Conservation (phyloP, 23 tunicate genomes). For the Ascidia mentula region DNA sequence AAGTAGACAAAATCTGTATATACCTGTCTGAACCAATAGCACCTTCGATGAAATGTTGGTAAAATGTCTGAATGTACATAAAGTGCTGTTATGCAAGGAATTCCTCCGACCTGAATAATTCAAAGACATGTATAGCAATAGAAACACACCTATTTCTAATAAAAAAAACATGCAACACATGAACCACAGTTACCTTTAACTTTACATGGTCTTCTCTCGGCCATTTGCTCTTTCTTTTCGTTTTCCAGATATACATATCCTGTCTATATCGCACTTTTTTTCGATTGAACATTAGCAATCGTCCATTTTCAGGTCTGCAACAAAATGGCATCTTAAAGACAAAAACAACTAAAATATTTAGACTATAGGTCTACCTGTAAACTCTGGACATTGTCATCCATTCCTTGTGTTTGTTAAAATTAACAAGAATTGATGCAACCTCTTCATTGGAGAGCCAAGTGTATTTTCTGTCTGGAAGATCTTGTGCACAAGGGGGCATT, state of each 20-base stretch:
- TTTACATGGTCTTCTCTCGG: conserved; percentile 56
- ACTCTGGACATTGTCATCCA: conserved; percentile 48
- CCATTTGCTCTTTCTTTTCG: conserved; percentile 55
- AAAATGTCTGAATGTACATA: conserved; percentile 65
- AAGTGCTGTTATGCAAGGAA: conserved; percentile 57
- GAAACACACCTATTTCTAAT: background rate
- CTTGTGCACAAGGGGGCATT: conserved; percentile 21
- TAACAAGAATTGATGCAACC: conserved; percentile 42
- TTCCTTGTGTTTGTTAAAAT: conserved; percentile 29
- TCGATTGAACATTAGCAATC: conserved; percentile 43
- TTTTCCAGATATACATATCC: conserved; percentile 68
- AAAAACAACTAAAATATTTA: background rate
- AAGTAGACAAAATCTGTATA: background rate
- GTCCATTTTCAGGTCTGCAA: conserved; percentile 60
- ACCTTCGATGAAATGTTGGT: conserved; percentile 63
- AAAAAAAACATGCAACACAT: background rate
- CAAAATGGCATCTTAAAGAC: background rate
- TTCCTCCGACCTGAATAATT: conserved; percentile 26
- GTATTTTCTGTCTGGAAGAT: conserved; percentile 26
- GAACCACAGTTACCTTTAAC: conserved; percentile 41
- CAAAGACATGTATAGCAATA: background rate
- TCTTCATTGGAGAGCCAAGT: conserved; percentile 61
- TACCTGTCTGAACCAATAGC: conserved; percentile 63
- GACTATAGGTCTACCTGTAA: conserved; percentile 17
- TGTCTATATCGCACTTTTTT: conserved; percentile 60